phyloP scores from a whole-genome alignment of 1,140 invertebrate genomes.

The Heliconius nattereri region DNA sequence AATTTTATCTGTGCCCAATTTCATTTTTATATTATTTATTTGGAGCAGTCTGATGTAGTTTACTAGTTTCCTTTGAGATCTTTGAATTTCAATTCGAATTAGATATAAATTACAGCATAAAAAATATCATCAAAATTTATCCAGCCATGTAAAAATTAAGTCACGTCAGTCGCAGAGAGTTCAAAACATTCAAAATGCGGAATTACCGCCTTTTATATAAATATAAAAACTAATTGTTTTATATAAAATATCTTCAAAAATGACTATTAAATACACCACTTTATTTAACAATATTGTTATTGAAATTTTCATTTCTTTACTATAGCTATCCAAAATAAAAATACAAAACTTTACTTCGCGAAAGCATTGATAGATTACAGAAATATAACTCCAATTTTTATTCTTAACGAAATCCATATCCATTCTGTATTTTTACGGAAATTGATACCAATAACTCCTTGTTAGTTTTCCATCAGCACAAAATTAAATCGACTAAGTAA shows the following conservation, averaged over 20 bases:
- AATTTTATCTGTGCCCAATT: no score
- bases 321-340: background rate
- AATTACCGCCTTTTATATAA: no score
- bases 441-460: slow-evolving; percentile 23
- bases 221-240: no score
- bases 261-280: background rate
- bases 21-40: no score
- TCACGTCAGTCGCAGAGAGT: no score
- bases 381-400: background rate
- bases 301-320: background rate
- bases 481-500: slow-evolving; percentile 55
- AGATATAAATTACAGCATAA: no score
- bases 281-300: background rate
- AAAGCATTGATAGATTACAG: background rate
- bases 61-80: no score
- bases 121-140: no score
- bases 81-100: no score
- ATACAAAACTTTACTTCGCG: background rate
- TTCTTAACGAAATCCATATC: slow-evolving; percentile 11
- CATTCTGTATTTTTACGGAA: slow-evolving; percentile 1
- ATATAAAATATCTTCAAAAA: background rate
- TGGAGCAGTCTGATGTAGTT: no score
- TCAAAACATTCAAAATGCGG: no score
- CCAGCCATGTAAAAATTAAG: no score
- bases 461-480: slow-evolving; percentile 46